These are phyloP conservation scores for Rhyacophila evoluta DNA, from an alignment of 2,888 invertebrate genomes.

Conservation along the genomic window DNA sequence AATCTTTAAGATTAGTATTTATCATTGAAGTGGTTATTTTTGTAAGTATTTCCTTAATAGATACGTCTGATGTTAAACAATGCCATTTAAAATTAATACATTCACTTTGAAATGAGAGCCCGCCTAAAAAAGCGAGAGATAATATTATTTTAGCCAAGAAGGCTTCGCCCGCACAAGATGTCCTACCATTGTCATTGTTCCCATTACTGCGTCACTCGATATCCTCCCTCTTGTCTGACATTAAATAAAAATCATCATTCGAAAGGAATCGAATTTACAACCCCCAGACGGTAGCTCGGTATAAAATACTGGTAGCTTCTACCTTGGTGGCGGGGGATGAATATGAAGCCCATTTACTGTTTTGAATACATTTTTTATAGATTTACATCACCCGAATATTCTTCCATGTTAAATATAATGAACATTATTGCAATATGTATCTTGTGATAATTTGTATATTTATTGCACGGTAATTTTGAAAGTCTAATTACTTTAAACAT, in stretches of 20 bases:
- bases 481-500: no score
- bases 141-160: background rate
- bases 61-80: no score
- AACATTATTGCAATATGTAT: no score
- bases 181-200: slow-evolving; percentile 37
- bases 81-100: no score
- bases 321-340: background rate
- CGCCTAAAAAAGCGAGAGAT: background rate
- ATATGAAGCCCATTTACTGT: background rate
- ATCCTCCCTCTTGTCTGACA: slow-evolving; percentile 35
- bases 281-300: slow-evolving; percentile 45
- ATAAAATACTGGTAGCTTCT: background rate
- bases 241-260: slow-evolving; percentile 55
- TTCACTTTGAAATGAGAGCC: slow-evolving; percentile 9
- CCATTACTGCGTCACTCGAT: slow-evolving; percentile 53
- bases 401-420: background rate
- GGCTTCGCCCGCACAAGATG: background rate
- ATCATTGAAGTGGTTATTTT: no score
- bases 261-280: slow-evolving; percentile 55
- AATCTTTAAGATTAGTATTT: no score
- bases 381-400: background rate
- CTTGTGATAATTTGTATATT: no score
- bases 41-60: no score
- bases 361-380: no score
- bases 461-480: no score